Evolutionary conservation across 1,140 invertebrate species (phyloP).

Genomic region (Brachystomella parvula): DNA sequence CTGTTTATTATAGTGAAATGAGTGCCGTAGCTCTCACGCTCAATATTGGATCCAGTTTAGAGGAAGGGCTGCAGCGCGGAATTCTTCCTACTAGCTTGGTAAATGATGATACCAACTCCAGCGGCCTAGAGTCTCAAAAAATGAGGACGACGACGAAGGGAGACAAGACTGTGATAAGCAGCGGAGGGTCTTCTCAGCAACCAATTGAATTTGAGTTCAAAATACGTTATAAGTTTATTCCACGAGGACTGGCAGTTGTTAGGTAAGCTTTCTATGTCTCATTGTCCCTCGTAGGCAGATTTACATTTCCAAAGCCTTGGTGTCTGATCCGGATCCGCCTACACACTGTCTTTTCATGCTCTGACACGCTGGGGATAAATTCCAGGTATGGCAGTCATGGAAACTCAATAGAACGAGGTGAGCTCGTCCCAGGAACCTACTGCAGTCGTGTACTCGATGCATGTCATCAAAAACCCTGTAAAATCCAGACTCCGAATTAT

Average conservation of each 20-base stretch:
- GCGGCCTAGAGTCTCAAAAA: background rate
- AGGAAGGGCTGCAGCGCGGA: background rate
- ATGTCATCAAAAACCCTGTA: constrained; percentile 74
- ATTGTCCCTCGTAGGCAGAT: background rate
- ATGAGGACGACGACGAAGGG: constrained; percentile 13
- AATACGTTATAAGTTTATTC: constrained; percentile 68
- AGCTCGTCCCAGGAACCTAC: constrained; percentile 77
- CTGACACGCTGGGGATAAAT: background rate
- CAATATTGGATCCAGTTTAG: no score
- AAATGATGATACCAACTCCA: background rate
- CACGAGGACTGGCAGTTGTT: constrained; percentile 63
- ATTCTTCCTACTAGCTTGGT: background rate
- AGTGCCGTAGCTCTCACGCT: constrained; percentile 32
- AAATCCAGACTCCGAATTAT: constrained; percentile 82
- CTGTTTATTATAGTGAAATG: constrained; percentile 38
- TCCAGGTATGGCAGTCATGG: constrained; percentile 27
- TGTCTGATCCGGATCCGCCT: background rate
- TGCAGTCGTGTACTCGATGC: constrained; percentile 81
- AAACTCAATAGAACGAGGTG: constrained; percentile 53
- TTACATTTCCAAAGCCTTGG: no score
- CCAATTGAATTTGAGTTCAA: constrained; percentile 39
- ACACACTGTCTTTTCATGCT: background rate
- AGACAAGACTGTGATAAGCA: constrained; percentile 27
- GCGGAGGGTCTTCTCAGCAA: constrained; percentile 14
- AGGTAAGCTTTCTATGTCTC: constrained; percentile 56